Evolutionary conservation across 2,113 vertebrate species (phyloP).

Genomic region (Lepidothrix coronata): DNA sequence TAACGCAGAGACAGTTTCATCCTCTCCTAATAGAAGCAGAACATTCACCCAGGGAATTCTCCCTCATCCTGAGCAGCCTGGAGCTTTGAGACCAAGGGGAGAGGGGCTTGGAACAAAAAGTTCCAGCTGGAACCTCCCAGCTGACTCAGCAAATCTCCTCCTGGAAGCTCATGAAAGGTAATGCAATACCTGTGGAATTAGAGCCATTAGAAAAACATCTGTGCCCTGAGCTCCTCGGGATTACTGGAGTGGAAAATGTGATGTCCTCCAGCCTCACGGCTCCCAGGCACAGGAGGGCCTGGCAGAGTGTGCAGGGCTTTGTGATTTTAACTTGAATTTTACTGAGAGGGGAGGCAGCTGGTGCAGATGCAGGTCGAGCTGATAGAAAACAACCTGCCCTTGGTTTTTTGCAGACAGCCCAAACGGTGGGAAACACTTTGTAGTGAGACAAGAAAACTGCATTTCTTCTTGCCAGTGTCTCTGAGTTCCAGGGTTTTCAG

Average conservation of each 20-base stretch:
- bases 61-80: background rate
- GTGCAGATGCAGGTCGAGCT: background rate
- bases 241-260: conserved; percentile 11
- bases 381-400: background rate
- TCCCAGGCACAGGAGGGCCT: background rate
- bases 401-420: background rate
- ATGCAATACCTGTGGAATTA: conserved; percentile 11
- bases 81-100: background rate
- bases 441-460: background rate
- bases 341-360: background rate
- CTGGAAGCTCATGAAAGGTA: background rate
- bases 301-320: background rate
- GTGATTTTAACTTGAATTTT: background rate
- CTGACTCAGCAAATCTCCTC: conserved; percentile 45
- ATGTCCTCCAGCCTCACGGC: background rate
- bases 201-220: conserved; percentile 5
- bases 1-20: background rate
- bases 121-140: background rate
- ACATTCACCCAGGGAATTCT: background rate
- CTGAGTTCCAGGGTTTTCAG: background rate
- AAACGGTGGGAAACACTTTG: background rate
- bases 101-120: background rate
- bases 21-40: background rate
- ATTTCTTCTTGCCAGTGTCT: background rate
- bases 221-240: background rate